Evolutionary conservation across 2,797 vertebrate species (phyloP), one percentile per base, ranked within the genome.

Genomic region (Liasis olivaceus): DNA sequence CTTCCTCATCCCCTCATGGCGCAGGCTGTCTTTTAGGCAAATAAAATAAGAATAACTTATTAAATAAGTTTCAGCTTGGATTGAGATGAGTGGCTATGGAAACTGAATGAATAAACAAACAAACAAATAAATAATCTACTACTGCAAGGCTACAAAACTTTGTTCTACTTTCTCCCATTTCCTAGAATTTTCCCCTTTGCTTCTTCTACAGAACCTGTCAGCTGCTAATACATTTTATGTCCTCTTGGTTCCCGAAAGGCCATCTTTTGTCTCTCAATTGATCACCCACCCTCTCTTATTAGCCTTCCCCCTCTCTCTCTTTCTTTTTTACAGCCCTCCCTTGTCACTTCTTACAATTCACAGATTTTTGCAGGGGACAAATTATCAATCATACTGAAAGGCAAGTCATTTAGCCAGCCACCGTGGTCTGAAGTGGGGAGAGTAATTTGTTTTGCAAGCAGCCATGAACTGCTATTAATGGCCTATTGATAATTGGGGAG

Each of bases 261-360:
- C 2, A 2, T 20, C 2, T 63, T 59, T 85, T 85, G 15, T 89
- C 87, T 92, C 24, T 56, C 77, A 66, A 69, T 89, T 5, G 91
- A 92, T 85, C 26, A 24, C 87, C 87, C 1, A 11, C 87, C n/a
- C 60, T 77, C 24, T 85, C 85, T 66, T 85, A 85, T 92, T 92
- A 66, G 77, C 88, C 24, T n/a, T 42, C 86, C 3, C 36, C 69
- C 4, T 17, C n/a, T 28, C 3, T 24, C 47, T 26, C 24, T 66
- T 36, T 58, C 24, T 69, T 5, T 54, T 58, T 58, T 69, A 64
- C 60, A 13, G 66, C 72, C 86, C 56, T 15, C 60, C 51, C 11
- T 28, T 89, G 60, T 92, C 77, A n/a, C 7, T 85, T 66, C 91
- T 89, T 89, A 56, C 89, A 89, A 92, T 58, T 14, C 77, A 42